Evolutionary conservation across 1,140 invertebrate species (phyloP), one percentile per base, ranked within the genome.

Genomic region (Atopsyche davidsoni): DNA sequence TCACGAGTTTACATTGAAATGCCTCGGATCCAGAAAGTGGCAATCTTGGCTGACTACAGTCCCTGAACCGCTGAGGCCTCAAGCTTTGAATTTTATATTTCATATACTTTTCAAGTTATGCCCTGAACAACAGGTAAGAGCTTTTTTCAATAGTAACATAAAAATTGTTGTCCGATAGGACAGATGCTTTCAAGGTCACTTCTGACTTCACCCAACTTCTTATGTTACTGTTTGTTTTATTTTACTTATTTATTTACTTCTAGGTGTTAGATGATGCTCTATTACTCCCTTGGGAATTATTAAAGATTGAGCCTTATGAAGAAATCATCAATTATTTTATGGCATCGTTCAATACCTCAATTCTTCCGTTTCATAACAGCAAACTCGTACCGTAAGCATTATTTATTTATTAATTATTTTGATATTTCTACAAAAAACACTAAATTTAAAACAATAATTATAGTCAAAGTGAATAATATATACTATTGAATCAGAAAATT

Each of bases 221-320:
- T n/a, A n/a, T n/a, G n/a, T 36, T 36, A 9, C 6, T 40, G 14
- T 40, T 40, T 16, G 16, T 21, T 40, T 40, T 4, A 4, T 43
- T 51, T 43, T 18, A 9, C 36, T 21, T 7, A 19, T 34, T 6
- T 19, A 44, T 18, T 42, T 31, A 41, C 28, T 34, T 51, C 10
- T 31, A 57, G 55, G 28, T 57, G 13, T 18, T 57, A 34, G 42
- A 49, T 47, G 51, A 57, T 47, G 51, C 46, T 19, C 32, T 46
- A 18, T 13, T 21, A 4, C 38, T 57, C 10, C 55, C 55, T 3
- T 57, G 55, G 55, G 17, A 36, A 10, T 21, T 41, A n/a, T 31
- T 57, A 23, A 51, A 48, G 13, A 25, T 40, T 7, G 43, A 53
- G 17, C 21, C 35, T n/a, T 57, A 28, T 25, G 47, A 57, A 32